A percentile compares a stretch with the other conserved stretches of the same genome.
These are phyloP conservation scores for Aphelocoma californica DNA, from an alignment of 2,797 vertebrate species.

Conservation along the genomic window DNA sequence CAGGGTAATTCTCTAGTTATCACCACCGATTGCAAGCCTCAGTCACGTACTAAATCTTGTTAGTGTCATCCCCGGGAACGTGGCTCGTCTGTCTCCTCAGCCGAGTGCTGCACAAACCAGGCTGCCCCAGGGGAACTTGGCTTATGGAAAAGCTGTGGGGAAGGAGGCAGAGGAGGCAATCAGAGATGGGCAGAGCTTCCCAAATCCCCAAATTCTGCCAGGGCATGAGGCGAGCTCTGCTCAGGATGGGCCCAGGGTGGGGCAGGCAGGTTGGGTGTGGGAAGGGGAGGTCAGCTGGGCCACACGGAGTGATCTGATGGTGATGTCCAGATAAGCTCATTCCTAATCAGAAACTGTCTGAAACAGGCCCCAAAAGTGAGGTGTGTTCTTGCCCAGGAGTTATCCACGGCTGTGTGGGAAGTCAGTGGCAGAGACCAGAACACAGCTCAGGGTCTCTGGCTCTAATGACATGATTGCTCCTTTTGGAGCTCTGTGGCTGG, in stretches of 20 bases:
- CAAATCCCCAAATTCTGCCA: neutral
- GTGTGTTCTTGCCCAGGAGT: neutral
- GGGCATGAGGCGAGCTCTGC: accelerated
- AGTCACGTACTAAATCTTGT: constrained; percentile 51
- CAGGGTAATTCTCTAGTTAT: constrained; percentile 67
- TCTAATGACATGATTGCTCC: neutral
- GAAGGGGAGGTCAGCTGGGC: neutral
- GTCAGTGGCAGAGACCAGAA: neutral
- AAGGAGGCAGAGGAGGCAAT: accelerated
- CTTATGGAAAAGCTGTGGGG: neutral
- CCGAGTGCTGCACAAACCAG: neutral
- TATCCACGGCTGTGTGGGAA: neutral
- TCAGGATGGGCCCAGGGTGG: neutral
- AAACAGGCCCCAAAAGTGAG: neutral
- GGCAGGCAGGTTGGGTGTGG: neutral
- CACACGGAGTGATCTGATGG: neutral
- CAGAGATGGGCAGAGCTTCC: neutral
- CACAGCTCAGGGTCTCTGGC: neutral
- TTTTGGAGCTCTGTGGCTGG: neutral
- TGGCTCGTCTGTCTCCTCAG: constrained; percentile 25
- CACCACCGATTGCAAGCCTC: constrained; percentile 42
- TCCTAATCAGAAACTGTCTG: neutral
- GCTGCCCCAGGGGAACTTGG: constrained; percentile 9
- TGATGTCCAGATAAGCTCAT: neutral
- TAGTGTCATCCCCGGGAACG: constrained; percentile 31